A percentile compares a stretch with the other conserved stretches of the same genome.
phyloP scores from a whole-genome alignment of 2,888 invertebrate species.

The Luperina testacea region DNA sequence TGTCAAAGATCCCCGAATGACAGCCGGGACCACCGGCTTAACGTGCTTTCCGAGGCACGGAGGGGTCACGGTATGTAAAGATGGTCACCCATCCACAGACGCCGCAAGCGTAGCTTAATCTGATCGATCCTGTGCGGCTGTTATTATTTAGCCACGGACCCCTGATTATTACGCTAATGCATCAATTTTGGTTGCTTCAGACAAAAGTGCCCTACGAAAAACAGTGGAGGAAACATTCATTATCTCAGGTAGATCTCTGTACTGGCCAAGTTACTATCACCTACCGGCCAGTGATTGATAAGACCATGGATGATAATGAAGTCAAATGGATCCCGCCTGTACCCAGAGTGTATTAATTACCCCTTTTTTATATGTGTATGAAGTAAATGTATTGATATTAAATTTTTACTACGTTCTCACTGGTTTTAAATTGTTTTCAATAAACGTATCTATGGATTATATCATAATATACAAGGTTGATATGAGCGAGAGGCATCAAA shows the following conservation, averaged over 20 bases:
- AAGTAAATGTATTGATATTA: slow-evolving; percentile 17
- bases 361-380: background rate
- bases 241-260: slow-evolving; percentile 92
- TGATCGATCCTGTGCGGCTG: too few species aligned
- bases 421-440: background rate
- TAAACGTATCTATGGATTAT: too few species aligned
- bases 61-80: too few species aligned
- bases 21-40: too few species aligned
- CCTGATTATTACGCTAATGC: background rate
- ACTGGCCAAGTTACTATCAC: slow-evolving; percentile 94
- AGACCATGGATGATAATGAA: slow-evolving; percentile 95
- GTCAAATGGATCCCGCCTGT: slow-evolving; percentile 96
- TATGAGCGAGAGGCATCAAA: too few species aligned
- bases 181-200: slow-evolving; percentile 85
- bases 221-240: slow-evolving; percentile 99
- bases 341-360: slow-evolving; percentile 94
- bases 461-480: too few species aligned
- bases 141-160: too few species aligned
- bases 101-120: too few species aligned
- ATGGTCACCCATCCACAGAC: too few species aligned
- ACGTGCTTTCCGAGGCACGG: too few species aligned
- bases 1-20: too few species aligned
- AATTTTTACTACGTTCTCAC: background rate
- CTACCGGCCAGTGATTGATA: slow-evolving; percentile 98
- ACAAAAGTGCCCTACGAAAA: slow-evolving; percentile 92